Conservation (phyloP, 2,888 invertebrate species). For the Caenorhabditis wallacei region DNA sequence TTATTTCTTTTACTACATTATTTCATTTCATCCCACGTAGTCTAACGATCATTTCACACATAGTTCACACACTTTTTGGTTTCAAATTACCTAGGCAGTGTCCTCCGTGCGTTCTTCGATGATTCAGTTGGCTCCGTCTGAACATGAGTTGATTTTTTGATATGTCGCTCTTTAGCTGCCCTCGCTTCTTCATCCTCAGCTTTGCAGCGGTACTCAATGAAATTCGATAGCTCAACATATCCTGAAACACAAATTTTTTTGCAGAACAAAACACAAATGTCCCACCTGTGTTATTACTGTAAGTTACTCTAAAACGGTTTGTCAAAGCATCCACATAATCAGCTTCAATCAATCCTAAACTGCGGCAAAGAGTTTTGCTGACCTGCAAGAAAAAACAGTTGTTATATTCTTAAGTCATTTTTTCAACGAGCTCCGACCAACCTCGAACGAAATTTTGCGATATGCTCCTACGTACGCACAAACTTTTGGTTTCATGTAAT, state of each 20-base stretch:
- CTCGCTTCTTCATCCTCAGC: conserved; percentile 60
- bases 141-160: conserved; percentile 55
- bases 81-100: conserved; percentile 63
- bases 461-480: conserved; percentile 75
- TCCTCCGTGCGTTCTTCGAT: conserved; percentile 30
- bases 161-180: conserved; percentile 25
- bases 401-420: background rate
- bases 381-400: conserved; percentile 53
- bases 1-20: background rate
- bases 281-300: conserved; percentile 70
- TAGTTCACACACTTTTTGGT: no score
- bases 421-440: conserved; percentile 20
- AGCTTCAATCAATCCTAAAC: conserved; percentile 62
- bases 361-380: conserved; percentile 50
- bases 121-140: conserved; percentile 65
- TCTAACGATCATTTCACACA: no score
- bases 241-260: conserved; percentile 38
- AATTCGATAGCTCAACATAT: conserved; percentile 64
- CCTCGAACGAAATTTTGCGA: conserved; percentile 68
- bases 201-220: conserved; percentile 65
- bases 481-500: conserved; percentile 74
- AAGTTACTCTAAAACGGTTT: conserved; percentile 62
- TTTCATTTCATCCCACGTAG: no score
- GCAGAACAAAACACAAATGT: background rate
- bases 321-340: conserved; percentile 66